These are phyloP conservation scores for Thunnus maccoyii DNA, from an alignment of 2,113 vertebrate genomes.

Conservation along the genomic window DNA sequence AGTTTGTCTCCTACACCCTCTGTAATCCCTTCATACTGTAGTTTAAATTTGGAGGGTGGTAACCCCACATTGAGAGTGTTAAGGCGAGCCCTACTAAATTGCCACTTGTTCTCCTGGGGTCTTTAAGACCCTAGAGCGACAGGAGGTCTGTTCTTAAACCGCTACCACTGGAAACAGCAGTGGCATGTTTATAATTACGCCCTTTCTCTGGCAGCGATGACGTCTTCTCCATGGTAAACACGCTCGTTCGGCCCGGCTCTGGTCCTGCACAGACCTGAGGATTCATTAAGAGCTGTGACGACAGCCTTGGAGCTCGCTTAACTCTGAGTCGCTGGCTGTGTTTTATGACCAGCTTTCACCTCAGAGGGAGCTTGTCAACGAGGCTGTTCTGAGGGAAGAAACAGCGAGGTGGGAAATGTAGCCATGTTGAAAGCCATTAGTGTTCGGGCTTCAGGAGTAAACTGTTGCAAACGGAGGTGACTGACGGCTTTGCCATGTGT, in stretches of 20 bases:
- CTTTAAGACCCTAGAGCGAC: constrained; percentile 50
- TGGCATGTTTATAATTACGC: constrained; percentile 66
- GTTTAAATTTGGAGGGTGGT: constrained; percentile 40
- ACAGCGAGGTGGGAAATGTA: constrained; percentile 56
- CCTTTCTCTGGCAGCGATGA: constrained; percentile 65
- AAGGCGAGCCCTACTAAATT: constrained; percentile 58
- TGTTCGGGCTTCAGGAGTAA: constrained; percentile 25
- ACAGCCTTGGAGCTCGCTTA: constrained; percentile 31
- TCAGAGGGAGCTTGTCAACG: constrained; percentile 34
- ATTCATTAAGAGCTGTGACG: constrained; percentile 62
- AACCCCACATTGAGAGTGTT: constrained; percentile 30
- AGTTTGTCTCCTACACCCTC: constrained; percentile 26
- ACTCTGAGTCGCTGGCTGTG: background rate
- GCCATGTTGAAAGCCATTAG: constrained; percentile 64
- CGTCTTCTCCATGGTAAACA: constrained; percentile 60
- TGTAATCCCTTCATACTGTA: constrained; percentile 40
- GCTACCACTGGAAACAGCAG: constrained; percentile 61
- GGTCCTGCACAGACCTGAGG: constrained; percentile 49
- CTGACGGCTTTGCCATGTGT: background rate
- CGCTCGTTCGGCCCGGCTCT: background rate
- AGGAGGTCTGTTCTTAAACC: constrained; percentile 56
- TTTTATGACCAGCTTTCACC: constrained; percentile 65
- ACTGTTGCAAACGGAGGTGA: constrained; percentile 23
- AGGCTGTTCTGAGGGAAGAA: constrained; percentile 18
- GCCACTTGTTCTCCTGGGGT: constrained; percentile 72